Conservation (phyloP, 53 echinoderm and acorn worm genomes). For the Arbacia lixula region DNA sequence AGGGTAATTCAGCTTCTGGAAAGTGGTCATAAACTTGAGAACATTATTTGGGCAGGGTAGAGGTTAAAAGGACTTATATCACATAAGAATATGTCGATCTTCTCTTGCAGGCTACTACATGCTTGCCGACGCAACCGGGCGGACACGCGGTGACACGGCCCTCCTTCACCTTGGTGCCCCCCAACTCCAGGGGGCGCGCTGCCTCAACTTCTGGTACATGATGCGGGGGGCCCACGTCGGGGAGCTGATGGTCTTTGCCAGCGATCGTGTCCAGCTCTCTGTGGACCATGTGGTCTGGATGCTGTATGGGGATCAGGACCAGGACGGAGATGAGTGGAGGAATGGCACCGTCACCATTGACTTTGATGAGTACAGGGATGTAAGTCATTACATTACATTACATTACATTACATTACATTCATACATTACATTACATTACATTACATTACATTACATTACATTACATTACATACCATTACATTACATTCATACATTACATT, state of each 20-base stretch:
- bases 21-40: no score
- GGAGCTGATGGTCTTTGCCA: constrained; percentile 12
- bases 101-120: no score
- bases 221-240: constrained; percentile 38
- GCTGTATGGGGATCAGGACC: constrained; percentile 62
- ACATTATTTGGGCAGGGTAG: no score
- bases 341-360: constrained; percentile 54
- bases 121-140: no score
- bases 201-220: constrained; percentile 49
- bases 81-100: no score
- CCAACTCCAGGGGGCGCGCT: neutral
- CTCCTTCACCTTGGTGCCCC: constrained; percentile 32
- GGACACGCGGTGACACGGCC: constrained; percentile 65
- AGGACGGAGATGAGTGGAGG: constrained; percentile 56
- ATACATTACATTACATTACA: no score
- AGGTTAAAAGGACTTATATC: no score
- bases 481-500: no score
- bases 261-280: neutral
- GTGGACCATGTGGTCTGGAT: constrained; percentile 41
- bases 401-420: no score
- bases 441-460: no score
- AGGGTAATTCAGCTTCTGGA: no score
- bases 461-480: no score
- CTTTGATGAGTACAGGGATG: constrained; percentile 16
- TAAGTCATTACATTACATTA: neutral